Conservation (phyloP, 1,140 invertebrate species). For the Solenopsis invicta region DNA sequence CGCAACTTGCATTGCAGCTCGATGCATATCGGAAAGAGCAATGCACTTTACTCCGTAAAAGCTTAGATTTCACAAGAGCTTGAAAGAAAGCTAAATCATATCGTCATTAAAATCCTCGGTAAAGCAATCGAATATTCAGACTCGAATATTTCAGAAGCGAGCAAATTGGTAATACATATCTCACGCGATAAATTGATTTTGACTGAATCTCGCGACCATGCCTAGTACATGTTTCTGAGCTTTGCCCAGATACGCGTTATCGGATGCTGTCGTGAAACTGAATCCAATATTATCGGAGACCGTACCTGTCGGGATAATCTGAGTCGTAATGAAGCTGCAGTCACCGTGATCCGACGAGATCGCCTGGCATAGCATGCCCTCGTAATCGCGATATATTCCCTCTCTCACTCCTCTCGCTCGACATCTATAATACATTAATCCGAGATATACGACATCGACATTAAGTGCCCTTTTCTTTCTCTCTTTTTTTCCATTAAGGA, state of each 20-base stretch:
- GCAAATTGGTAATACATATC: slow-evolving; percentile 17
- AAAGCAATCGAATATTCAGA: not conserved
- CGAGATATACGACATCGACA: slow-evolving; percentile 2
- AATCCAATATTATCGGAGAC: slow-evolving; percentile 19
- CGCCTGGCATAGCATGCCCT: slow-evolving; percentile 10
- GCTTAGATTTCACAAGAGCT: not conserved
- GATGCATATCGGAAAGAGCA: not conserved
- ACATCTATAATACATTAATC: slow-evolving; percentile 62
- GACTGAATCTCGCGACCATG: not conserved
- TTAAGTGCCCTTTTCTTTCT: not conserved
- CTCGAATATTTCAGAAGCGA: not conserved
- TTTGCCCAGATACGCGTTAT: slow-evolving; percentile 7
- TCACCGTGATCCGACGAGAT: slow-evolving; percentile 51
- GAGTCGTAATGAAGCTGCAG: slow-evolving; percentile 47
- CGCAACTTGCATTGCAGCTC: not conserved
- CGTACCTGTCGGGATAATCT: slow-evolving; percentile 23
- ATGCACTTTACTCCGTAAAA: not conserved
- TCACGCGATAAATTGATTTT: not conserved
- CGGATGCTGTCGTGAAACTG: slow-evolving; percentile 30
- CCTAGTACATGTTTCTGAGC: not conserved
- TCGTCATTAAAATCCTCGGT: not conserved
- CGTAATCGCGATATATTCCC: slow-evolving; percentile 39
- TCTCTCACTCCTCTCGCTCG: not conserved
- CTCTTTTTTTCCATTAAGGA: not conserved
- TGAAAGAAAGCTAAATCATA: not conserved